These are phyloP conservation scores for Brachyopa scutellaris DNA, from an alignment of 2,888 invertebrate genomes.

Conservation along the genomic window DNA sequence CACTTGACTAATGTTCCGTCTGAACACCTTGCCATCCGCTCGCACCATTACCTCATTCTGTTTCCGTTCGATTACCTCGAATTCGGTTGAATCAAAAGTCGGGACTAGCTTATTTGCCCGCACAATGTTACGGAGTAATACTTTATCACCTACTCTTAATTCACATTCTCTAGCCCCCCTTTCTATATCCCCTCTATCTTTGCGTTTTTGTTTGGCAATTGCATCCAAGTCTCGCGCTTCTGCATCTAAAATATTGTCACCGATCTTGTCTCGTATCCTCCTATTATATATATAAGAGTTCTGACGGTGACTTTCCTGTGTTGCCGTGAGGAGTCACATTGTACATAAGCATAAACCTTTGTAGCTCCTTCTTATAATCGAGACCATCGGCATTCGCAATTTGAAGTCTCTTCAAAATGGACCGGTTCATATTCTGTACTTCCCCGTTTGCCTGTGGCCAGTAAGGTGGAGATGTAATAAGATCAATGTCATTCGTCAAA, in stretches of 20 bases:
- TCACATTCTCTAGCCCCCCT: conserved; percentile 13
- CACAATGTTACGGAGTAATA: too few relatives aligned
- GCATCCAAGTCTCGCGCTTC: conserved; percentile 33
- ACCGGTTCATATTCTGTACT: conserved; percentile 8
- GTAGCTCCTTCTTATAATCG: conserved; percentile 39
- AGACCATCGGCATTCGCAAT: too few relatives aligned
- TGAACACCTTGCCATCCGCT: background rate
- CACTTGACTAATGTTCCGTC: background rate
- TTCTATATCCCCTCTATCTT: conserved; percentile 34
- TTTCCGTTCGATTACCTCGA: conserved; percentile 27
- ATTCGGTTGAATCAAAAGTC: background rate
- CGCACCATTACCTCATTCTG: conserved; percentile 24
- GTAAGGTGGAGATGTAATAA: conserved; percentile 2
- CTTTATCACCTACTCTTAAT: too few relatives aligned
- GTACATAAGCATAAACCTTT: conserved; percentile 45
- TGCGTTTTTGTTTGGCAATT: conserved; percentile 58
- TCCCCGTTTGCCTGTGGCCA: conserved; percentile 22
- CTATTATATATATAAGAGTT: conserved; percentile 14
- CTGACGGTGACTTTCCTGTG: conserved; percentile 27
- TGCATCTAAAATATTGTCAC: background rate
- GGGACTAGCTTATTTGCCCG: background rate
- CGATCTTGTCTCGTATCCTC: background rate
- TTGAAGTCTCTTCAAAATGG: too few relatives aligned
- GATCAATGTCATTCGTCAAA: background rate
- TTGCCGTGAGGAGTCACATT: conserved; percentile 23